Conservation (phyloP, 2,113 vertebrate genomes). For the Astur gentilis region DNA sequence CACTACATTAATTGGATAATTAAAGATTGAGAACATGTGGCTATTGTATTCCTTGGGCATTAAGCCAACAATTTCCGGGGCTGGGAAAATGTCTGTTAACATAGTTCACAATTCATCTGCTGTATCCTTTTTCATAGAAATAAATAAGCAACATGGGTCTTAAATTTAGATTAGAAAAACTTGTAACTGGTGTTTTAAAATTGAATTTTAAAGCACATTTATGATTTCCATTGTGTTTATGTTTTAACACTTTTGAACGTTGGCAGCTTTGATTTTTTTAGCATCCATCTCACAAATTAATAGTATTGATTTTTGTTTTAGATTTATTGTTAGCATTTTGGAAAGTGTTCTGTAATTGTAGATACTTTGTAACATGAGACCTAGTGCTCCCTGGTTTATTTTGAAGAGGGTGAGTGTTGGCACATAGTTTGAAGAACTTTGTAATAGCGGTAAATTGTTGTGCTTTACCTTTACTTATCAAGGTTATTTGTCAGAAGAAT, state of each 20-base stretch:
- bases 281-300: constrained; percentile 43
- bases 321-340: constrained; percentile 62
- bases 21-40: constrained; percentile 74
- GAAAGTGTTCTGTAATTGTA: constrained; percentile 42
- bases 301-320: constrained; percentile 50
- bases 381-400: background rate
- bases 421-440: constrained; percentile 35
- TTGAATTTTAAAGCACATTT: constrained; percentile 63
- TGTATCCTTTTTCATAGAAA: constrained; percentile 43
- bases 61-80: constrained; percentile 66
- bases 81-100: constrained; percentile 57
- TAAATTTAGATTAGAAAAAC: constrained; percentile 59
- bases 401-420: constrained; percentile 38
- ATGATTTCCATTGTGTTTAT: constrained; percentile 35
- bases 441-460: constrained; percentile 37
- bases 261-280: constrained; percentile 28
- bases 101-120: constrained; percentile 69
- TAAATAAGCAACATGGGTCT: constrained; percentile 48
- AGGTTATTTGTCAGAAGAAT: constrained; percentile 80
- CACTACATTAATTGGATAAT: constrained; percentile 81
- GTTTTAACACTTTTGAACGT: constrained; percentile 63
- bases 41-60: constrained; percentile 76
- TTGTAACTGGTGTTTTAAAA: constrained; percentile 57
- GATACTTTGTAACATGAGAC: constrained; percentile 34
- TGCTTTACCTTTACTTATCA: constrained; percentile 57